Conservation (phyloP, 2,888 invertebrate genomes). For the Pandemis cinnamomeana region DNA sequence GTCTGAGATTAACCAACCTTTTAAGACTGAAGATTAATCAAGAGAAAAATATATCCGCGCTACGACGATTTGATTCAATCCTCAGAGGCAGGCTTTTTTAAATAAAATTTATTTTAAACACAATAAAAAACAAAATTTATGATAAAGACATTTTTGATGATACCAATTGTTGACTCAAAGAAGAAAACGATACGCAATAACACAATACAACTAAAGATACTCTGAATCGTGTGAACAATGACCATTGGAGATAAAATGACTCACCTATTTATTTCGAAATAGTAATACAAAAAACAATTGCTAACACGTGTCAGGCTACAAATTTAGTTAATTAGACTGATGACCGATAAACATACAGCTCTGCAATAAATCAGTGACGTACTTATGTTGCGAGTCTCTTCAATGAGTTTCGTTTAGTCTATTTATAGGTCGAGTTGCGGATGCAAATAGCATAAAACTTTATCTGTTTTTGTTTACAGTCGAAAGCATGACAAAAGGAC, state of each 20-base stretch:
- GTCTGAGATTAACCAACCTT: neutral
- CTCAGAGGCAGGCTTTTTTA: neutral
- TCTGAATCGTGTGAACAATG: neutral
- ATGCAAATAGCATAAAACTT: constrained; percentile 4
- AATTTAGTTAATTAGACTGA: constrained; percentile 5
- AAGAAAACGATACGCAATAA: neutral
- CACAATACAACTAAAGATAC: neutral
- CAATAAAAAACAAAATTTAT: too few relatives aligned
- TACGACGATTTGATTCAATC: neutral
- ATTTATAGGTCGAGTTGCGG: constrained; percentile 22
- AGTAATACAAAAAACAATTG: constrained; percentile 1
- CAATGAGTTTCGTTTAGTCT: constrained; percentile 34
- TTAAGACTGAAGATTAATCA: neutral
- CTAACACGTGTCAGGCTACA: constrained; percentile 19
- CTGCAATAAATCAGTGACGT: constrained; percentile 29
- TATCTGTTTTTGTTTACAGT: constrained; percentile 11
- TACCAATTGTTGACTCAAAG: neutral
- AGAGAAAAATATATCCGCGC: neutral
- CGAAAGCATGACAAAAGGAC: neutral
- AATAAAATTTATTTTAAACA: neutral
- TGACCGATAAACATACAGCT: constrained; percentile 19
- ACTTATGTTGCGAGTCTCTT: constrained; percentile 13
- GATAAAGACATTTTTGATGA: neutral
- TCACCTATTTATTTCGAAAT: neutral
- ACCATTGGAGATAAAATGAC: neutral